Conservation (phyloP, 1,140 invertebrate species). For the Globodera ellingtonae region DNA sequence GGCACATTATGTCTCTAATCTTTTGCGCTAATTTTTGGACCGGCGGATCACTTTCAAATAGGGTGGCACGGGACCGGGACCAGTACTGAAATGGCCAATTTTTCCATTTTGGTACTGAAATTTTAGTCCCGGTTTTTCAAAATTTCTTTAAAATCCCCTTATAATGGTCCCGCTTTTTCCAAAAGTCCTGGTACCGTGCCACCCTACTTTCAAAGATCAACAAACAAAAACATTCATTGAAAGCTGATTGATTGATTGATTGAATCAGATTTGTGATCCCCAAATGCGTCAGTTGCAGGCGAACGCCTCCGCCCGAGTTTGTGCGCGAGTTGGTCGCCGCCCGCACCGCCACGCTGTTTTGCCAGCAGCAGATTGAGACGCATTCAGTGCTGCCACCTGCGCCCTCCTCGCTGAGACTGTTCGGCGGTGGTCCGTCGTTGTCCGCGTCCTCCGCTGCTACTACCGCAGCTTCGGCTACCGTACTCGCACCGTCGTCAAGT, state of each 20-base stretch:
- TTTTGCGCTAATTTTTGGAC: neutral
- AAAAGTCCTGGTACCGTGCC: too few relatives aligned
- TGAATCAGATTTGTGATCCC: too few relatives aligned
- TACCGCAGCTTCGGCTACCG: neutral
- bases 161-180: too few relatives aligned
- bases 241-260: too few relatives aligned
- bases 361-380: neutral
- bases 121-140: too few relatives aligned
- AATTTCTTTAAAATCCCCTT: too few relatives aligned
- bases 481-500: neutral
- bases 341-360: neutral
- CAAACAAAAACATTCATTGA: too few relatives aligned
- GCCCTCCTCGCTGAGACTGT: slow-evolving; percentile 23
- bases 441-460: neutral
- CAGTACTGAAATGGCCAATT: too few relatives aligned
- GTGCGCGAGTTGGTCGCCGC: slow-evolving; percentile 25
- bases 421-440: neutral
- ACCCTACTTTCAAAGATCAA: too few relatives aligned
- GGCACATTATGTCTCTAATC: too few relatives aligned
- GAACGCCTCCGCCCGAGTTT: neutral
- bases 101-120: too few relatives aligned
- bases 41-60: neutral
- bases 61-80: too few relatives aligned
- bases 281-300: neutral
- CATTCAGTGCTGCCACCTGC: slow-evolving; percentile 20